Conservation (phyloP, 2,888 invertebrate species). For the Pseudolycoriella hygida region DNA sequence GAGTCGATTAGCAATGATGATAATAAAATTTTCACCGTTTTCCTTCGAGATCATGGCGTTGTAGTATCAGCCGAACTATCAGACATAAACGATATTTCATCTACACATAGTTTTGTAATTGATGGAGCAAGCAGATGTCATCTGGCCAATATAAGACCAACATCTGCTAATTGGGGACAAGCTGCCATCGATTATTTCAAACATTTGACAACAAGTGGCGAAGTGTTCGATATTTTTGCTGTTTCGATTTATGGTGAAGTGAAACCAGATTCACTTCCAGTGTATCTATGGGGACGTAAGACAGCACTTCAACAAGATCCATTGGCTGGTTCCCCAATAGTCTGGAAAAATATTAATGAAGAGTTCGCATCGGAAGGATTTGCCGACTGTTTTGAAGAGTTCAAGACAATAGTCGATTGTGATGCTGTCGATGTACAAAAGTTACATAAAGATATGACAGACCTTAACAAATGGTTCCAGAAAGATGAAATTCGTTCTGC, state of each 20-base stretch:
- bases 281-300: slow-evolving; percentile 46
- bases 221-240: slow-evolving; percentile 17
- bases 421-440: not conserved
- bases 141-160: slow-evolving; percentile 48
- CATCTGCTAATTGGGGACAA: slow-evolving; percentile 35
- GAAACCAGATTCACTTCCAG: slow-evolving; percentile 30
- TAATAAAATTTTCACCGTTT: slow-evolving; percentile 33
- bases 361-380: slow-evolving; percentile 47
- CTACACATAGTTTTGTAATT: slow-evolving; percentile 32
- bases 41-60: slow-evolving; percentile 39
- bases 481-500: not conserved
- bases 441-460: not conserved
- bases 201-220: slow-evolving; percentile 34
- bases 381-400: slow-evolving; percentile 24
- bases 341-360: slow-evolving; percentile 47
- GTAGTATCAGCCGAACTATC: slow-evolving; percentile 31
- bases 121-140: slow-evolving; percentile 47
- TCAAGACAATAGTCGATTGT: slow-evolving; percentile 13
- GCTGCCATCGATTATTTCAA: slow-evolving; percentile 38
- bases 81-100: slow-evolving; percentile 32
- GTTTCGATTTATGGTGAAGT: slow-evolving; percentile 17
- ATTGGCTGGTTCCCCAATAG: slow-evolving; percentile 41
- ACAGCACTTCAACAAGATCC: slow-evolving; percentile 35
- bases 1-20: slow-evolving; percentile 20
- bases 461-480: not conserved